These are phyloP conservation scores for Hafferia zeledoni DNA, from an alignment of 2,797 vertebrate species.

Conservation along the genomic window DNA sequence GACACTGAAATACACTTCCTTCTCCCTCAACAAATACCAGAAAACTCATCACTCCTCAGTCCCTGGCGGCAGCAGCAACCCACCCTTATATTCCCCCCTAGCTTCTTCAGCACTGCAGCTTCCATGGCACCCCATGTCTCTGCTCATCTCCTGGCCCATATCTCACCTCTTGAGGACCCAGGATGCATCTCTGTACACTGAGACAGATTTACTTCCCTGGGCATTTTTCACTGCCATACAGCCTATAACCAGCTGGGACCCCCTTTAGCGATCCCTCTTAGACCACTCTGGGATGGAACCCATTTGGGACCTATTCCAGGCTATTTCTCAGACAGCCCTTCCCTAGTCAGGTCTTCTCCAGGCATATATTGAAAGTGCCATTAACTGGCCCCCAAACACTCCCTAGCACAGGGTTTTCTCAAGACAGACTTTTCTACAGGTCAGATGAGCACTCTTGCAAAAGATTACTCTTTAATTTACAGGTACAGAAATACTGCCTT, in stretches of 20 bases:
- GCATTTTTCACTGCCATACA: background rate
- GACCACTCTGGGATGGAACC: fast-evolving
- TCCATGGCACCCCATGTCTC: background rate
- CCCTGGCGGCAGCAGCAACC: background rate
- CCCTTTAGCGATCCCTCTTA: background rate
- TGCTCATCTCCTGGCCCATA: background rate
- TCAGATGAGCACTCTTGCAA: background rate
- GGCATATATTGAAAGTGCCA: background rate
- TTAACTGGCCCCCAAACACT: background rate
- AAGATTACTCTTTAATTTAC: background rate
- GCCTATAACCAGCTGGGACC: background rate
- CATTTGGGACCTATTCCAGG: background rate
- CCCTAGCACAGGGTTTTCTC: background rate
- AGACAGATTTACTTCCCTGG: background rate
- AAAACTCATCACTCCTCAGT: background rate
- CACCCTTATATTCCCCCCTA: background rate
- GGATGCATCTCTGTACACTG: background rate
- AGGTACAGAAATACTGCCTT: background rate
- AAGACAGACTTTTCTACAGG: background rate
- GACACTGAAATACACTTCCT: conserved; percentile 14
- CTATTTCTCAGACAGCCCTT: background rate
- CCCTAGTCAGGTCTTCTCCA: background rate
- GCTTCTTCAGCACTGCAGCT: background rate
- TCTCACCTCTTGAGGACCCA: background rate
- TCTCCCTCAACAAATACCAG: background rate